phyloP scores from a whole-genome alignment of 1,140 invertebrate genomes.

The Venturia canescens region DNA sequence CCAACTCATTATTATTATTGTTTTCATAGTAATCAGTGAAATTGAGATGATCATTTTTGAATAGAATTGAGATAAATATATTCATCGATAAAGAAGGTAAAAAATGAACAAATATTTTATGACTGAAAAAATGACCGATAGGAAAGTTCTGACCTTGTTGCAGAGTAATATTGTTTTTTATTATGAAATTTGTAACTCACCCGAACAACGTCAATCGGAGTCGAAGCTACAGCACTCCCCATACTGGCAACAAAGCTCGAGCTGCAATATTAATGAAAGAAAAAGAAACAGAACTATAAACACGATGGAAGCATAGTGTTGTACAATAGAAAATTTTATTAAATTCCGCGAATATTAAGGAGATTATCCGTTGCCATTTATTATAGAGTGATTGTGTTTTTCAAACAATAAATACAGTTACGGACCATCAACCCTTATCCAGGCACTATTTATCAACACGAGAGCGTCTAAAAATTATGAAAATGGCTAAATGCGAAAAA shows the following conservation, averaged over 20 bases:
- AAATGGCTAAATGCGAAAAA: conserved; percentile 9
- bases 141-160: too few relatives aligned
- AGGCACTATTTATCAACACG: conserved; percentile 49
- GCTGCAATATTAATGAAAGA: conserved; percentile 75
- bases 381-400: conserved; percentile 20
- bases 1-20: conserved; percentile 20
- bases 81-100: background rate
- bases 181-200: conserved; percentile 79
- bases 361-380: background rate
- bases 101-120: background rate
- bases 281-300: conserved; percentile 27
- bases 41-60: too few relatives aligned
- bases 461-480: conserved; percentile 37
- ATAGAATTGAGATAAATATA: background rate
- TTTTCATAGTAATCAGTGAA: too few relatives aligned
- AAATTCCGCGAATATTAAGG: background rate
- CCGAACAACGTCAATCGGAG: conserved; percentile 96
- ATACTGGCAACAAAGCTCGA: conserved; percentile 95
- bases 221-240: conserved; percentile 94
- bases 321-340: too few relatives aligned
- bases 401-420: conserved; percentile 4
- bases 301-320: background rate
- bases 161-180: background rate
- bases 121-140: background rate
- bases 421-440: conserved; percentile 63